phyloP scores from a whole-genome alignment of 2,797 vertebrate genomes.

The Betta splendens region DNA sequence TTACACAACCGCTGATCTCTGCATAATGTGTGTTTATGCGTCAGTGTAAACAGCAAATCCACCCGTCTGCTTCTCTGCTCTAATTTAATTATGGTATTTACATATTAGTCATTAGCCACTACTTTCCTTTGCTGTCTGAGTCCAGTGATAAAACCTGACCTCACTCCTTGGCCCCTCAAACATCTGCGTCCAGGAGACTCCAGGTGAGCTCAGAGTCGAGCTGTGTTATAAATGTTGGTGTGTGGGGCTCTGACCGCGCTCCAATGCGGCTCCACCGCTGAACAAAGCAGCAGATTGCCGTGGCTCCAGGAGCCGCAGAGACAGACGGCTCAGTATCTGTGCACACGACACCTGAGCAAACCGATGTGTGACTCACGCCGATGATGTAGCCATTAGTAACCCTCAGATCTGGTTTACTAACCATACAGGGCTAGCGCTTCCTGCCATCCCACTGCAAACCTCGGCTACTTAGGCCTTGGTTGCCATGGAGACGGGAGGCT shows the following conservation, averaged over 20 bases:
- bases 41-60: background rate
- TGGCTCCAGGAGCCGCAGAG: conserved; percentile 62
- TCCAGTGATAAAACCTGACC: no score
- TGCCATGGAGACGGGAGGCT: conserved; percentile 70
- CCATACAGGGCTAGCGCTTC: conserved; percentile 73
- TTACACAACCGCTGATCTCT: conserved; percentile 64
- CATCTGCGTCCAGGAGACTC: no score
- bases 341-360: conserved; percentile 78
- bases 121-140: no score
- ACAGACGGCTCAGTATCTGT: conserved; percentile 78
- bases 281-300: conserved; percentile 58
- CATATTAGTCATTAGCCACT: no score
- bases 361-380: conserved; percentile 75
- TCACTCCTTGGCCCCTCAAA: no score
- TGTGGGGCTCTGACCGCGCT: conserved; percentile 21
- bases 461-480: conserved; percentile 57
- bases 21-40: conserved; percentile 5
- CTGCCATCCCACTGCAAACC: conserved; percentile 59
- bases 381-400: conserved; percentile 73
- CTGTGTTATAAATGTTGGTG: conserved; percentile 1
- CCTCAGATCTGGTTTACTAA: conserved; percentile 61
- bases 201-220: background rate
- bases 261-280: conserved; percentile 33
- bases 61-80: no score
- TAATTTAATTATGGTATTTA: no score